phyloP scores from a whole-genome alignment of 2,113 vertebrate species.

The Misgurnus anguillicaudatus region DNA sequence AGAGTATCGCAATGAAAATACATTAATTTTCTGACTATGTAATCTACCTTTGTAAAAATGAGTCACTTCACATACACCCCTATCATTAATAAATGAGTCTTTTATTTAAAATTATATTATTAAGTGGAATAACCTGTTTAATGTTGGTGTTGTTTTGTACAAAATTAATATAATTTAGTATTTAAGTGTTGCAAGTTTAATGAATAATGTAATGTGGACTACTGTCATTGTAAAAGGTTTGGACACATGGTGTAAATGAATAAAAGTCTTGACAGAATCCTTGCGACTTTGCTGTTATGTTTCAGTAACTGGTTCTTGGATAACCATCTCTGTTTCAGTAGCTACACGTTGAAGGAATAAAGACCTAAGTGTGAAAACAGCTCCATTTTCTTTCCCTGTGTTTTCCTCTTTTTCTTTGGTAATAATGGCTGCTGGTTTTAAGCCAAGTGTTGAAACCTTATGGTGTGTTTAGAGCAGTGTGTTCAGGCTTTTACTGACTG shows the following conservation, averaged over 20 bases:
- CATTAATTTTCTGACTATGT: too few species aligned
- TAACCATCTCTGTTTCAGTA: background rate
- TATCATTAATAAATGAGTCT: too few species aligned
- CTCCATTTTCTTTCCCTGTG: slow-evolving; percentile 16
- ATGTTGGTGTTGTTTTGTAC: too few species aligned
- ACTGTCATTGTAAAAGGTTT: too few species aligned
- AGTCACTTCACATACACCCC: too few species aligned
- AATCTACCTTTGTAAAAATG: too few species aligned
- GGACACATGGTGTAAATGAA: background rate
- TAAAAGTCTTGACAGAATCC: background rate
- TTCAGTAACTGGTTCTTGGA: background rate
- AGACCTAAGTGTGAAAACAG: slow-evolving; percentile 42
- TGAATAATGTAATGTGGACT: too few species aligned
- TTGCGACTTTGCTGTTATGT: background rate
- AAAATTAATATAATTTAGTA: too few species aligned
- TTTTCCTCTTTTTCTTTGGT: slow-evolving; percentile 35
- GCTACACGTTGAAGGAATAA: slow-evolving; percentile 15
- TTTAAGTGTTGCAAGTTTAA: too few species aligned
- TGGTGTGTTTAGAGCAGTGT: slow-evolving; percentile 28
- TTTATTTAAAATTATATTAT: too few species aligned
- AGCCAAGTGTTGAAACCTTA: slow-evolving; percentile 34
- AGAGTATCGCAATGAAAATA: too few species aligned
- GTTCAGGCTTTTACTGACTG: background rate
- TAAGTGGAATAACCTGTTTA: too few species aligned
- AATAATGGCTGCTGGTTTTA: slow-evolving; percentile 31